Percentiles rank a stretch among this genome's conserved stretches.
Evolutionary conservation across 2,113 vertebrate species (phyloP).

Genomic region (Xyrauchen texanus): DNA sequence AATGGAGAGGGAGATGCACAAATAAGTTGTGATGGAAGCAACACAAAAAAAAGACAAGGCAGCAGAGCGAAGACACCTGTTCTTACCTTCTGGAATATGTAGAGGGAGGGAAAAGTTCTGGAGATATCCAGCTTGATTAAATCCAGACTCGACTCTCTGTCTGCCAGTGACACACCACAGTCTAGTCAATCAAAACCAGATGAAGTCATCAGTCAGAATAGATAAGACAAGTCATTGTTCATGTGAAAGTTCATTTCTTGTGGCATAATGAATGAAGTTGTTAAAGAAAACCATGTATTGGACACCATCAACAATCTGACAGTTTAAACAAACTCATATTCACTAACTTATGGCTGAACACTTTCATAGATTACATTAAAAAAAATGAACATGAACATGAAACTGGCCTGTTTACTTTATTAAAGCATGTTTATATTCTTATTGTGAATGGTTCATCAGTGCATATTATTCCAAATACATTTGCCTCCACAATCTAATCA

Average conservation of each 20-base stretch:
- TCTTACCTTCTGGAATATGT: conserved; percentile 94
- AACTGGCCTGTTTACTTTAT: too few species aligned
- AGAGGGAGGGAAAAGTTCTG: conserved; percentile 91
- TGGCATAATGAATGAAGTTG: neutral
- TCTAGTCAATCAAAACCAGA: conserved; percentile 67
- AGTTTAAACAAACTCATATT: too few species aligned
- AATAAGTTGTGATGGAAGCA: neutral
- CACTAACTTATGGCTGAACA: too few species aligned
- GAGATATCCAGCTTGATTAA: conserved; percentile 98
- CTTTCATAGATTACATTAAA: too few species aligned
- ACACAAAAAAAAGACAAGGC: neutral
- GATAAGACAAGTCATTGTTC: neutral
- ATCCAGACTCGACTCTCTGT: conserved; percentile 93
- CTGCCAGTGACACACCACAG: conserved; percentile 80
- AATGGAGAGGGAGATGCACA: neutral
- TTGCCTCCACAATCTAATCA: too few species aligned
- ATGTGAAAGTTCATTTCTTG: neutral
- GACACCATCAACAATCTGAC: neutral
- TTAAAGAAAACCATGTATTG: neutral
- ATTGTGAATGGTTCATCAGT: too few species aligned
- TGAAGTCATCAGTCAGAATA: neutral
- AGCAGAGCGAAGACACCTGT: neutral
- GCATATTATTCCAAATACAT: too few species aligned
- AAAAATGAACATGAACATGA: too few species aligned
- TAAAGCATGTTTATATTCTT: too few species aligned